Percentiles rank a stretch among this genome's conserved stretches.
phyloP scores from a whole-genome alignment of 2,113 vertebrate genomes.

The Malaclemys terrapin region DNA sequence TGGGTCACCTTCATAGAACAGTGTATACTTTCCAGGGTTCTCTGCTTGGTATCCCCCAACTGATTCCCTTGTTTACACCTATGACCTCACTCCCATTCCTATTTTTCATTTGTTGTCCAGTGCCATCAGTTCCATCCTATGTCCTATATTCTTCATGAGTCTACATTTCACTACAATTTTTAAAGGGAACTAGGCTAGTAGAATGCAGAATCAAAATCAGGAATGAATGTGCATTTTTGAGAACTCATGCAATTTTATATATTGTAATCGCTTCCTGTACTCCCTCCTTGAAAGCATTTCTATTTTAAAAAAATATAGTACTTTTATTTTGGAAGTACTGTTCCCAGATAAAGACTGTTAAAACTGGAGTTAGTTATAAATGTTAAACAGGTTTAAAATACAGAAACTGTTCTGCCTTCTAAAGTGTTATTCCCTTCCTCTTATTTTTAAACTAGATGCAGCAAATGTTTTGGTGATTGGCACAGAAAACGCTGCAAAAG shows the following conservation, averaged over 20 bases:
- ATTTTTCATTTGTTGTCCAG: background rate
- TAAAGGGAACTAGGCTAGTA: fast-evolving
- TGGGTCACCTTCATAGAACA: background rate
- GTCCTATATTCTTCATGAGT: background rate
- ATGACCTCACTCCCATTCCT: background rate
- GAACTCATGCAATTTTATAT: background rate
- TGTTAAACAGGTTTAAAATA: background rate
- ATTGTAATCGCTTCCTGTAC: background rate
- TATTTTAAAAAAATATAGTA: background rate
- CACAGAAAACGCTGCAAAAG: conserved; percentile 85
- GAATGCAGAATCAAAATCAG: background rate
- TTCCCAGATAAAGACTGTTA: background rate
- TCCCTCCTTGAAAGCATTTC: background rate
- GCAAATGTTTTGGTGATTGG: conserved; percentile 92
- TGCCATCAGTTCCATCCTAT: background rate
- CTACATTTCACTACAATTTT: background rate
- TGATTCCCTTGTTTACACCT: background rate
- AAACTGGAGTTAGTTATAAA: background rate
- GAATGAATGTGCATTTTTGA: background rate
- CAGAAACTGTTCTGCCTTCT: background rate
- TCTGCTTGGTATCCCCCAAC: background rate
- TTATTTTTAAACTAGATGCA: conserved; percentile 87
- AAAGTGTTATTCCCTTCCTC: background rate
- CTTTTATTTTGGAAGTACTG: background rate
- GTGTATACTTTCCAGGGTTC: background rate